These are phyloP conservation scores for Solen grandis DNA, from an alignment of 1,140 invertebrate species.

Conservation along the genomic window DNA sequence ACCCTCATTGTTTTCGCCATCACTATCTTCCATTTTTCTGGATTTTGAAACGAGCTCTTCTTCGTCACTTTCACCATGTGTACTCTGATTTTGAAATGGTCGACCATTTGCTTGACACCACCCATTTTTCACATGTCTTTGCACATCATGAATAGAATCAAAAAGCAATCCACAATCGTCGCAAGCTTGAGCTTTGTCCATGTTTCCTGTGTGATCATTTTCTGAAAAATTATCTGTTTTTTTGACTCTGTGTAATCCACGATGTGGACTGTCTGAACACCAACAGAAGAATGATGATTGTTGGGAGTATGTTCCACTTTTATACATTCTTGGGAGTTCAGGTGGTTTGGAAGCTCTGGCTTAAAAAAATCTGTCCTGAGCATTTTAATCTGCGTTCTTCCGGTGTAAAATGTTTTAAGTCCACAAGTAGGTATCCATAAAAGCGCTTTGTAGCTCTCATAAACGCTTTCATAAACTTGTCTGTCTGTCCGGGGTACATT, in stretches of 20 bases:
- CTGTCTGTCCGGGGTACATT: no score
- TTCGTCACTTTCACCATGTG: neutral
- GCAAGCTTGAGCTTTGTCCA: neutral
- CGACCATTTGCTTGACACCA: neutral
- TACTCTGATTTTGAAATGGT: neutral
- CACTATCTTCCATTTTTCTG: neutral
- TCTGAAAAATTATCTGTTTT: no score
- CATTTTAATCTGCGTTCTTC: neutral
- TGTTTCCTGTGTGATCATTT: no score
- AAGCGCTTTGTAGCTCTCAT: neutral
- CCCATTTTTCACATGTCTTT: no score
- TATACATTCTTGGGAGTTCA: neutral
- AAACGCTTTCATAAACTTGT: no score
- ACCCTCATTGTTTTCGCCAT: neutral
- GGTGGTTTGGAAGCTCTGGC: neutral
- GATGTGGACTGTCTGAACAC: slow-evolving; percentile 2
- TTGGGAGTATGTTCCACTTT: neutral
- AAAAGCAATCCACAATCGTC: no score
- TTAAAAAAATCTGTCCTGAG: neutral
- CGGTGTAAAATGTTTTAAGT: neutral
- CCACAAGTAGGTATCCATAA: slow-evolving; percentile 1
- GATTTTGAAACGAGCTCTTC: neutral
- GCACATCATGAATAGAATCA: no score
- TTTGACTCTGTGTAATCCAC: neutral
- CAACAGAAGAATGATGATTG: neutral